Evolutionary conservation across 2,797 vertebrate species (phyloP).

Genomic region (Eptatretus atami): DNA sequence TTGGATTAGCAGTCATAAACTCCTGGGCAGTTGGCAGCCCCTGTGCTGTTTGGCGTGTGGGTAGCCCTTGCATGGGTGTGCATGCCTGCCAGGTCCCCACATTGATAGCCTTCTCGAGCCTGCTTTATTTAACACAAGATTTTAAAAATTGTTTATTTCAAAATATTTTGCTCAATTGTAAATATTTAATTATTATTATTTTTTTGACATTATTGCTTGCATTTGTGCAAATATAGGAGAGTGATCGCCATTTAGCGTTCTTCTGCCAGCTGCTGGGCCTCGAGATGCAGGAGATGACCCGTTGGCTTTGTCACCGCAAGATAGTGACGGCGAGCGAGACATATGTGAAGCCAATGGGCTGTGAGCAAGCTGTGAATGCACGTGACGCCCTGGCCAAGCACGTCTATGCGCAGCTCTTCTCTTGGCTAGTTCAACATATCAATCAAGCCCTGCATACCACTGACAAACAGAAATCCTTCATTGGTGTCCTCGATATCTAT

Average conservation of each 20-base stretch:
- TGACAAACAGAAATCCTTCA: constrained; percentile 15
- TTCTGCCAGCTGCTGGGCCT: constrained; percentile 25
- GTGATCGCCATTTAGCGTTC: constrained; percentile 16
- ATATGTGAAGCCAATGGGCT: constrained; percentile 22
- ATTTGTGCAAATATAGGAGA: constrained; percentile 12
- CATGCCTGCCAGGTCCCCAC: too few species aligned
- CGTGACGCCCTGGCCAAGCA: constrained; percentile 29
- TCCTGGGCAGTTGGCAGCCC: too few species aligned
- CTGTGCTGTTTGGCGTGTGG: too few species aligned
- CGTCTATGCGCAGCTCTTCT: constrained; percentile 23
- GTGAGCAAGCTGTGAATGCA: constrained; percentile 18
- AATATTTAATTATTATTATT: too few species aligned
- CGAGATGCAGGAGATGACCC: constrained; percentile 19
- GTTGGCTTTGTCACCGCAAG: constrained; percentile 30
- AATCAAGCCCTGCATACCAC: constrained; percentile 19
- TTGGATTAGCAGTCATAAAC: too few species aligned
- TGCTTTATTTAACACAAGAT: too few species aligned
- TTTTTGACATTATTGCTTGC: neutral
- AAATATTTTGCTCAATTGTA: too few species aligned
- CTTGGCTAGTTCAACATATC: constrained; percentile 25
- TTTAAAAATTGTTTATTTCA: too few species aligned
- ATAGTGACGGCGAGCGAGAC: constrained; percentile 23
- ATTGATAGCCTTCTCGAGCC: too few species aligned
- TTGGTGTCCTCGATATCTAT: constrained; percentile 28
- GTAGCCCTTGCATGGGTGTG: too few species aligned